A percentile compares a stretch with the other conserved stretches of the same genome.
These are phyloP conservation scores for Lithobates sylvaticus DNA, from an alignment of 2,797 vertebrate genomes.

Conservation along the genomic window DNA sequence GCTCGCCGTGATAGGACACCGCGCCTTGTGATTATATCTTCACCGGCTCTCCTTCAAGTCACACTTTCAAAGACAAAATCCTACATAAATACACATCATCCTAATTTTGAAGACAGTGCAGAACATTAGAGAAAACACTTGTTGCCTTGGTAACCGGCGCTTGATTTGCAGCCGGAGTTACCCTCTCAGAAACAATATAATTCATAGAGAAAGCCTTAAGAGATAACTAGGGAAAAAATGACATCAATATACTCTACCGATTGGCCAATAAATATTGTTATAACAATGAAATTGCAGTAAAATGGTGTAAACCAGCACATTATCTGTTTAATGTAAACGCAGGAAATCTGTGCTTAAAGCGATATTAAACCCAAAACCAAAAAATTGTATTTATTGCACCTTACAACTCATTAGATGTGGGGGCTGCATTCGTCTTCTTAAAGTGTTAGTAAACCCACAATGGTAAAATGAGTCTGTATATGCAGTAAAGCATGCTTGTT, in stretches of 20 bases:
- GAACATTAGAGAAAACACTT: background rate
- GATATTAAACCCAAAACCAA: too few relatives aligned
- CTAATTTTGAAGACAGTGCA: background rate
- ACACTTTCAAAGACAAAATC: background rate
- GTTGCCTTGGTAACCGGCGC: constrained; percentile 5
- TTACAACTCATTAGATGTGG: too few relatives aligned
- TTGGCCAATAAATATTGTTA: background rate
- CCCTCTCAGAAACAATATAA: background rate
- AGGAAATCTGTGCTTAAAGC: background rate
- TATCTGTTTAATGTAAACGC: background rate
- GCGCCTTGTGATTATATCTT: background rate
- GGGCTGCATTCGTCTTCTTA: too few relatives aligned
- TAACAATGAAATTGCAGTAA: background rate
- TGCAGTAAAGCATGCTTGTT: too few relatives aligned
- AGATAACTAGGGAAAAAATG: background rate
- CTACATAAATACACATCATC: constrained; percentile 1
- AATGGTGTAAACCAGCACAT: background rate
- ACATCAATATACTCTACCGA: background rate
- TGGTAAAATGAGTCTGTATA: too few relatives aligned
- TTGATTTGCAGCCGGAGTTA: background rate
- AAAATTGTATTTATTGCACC: too few relatives aligned
- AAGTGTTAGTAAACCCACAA: too few relatives aligned
- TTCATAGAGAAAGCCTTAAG: background rate
- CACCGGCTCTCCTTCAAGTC: background rate
- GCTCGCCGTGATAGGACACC: background rate